A percentile compares a stretch with the other conserved stretches of the same genome.
Evolutionary conservation across 2,113 vertebrate genomes (phyloP).

Genomic region (Antidorcas marsupialis): DNA sequence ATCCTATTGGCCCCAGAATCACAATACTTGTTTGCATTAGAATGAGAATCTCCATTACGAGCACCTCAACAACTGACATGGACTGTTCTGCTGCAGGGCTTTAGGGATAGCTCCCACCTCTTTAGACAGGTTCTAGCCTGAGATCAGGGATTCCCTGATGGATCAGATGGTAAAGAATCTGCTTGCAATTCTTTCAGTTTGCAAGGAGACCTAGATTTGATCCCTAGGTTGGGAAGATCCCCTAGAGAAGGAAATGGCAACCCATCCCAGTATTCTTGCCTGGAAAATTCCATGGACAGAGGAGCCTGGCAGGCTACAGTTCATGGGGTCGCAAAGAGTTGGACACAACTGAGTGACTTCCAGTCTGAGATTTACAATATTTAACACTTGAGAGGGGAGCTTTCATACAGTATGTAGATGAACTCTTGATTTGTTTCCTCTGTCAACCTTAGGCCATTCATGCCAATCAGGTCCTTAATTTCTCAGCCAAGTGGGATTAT

Average conservation of each 20-base stretch:
- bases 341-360: neutral
- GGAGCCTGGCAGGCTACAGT: neutral
- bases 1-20: neutral
- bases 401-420: neutral
- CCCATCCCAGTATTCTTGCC: neutral
- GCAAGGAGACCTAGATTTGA: neutral
- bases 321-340: rapidly evolving
- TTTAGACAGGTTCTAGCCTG: neutral
- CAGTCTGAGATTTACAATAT: neutral
- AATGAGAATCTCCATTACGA: neutral
- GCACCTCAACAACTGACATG: neutral
- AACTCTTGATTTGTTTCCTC: neutral
- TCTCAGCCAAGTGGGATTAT: neutral
- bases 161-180: neutral
- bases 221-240: neutral
- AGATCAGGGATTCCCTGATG: neutral
- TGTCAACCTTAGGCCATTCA: neutral
- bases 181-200: neutral
- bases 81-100: neutral
- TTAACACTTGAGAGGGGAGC: neutral
- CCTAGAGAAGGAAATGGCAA: neutral
- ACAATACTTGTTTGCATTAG: neutral
- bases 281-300: neutral
- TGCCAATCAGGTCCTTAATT: neutral
- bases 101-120: neutral